phyloP scores from a whole-genome alignment of 2,888 invertebrate species.

The Litoditis marina region DNA sequence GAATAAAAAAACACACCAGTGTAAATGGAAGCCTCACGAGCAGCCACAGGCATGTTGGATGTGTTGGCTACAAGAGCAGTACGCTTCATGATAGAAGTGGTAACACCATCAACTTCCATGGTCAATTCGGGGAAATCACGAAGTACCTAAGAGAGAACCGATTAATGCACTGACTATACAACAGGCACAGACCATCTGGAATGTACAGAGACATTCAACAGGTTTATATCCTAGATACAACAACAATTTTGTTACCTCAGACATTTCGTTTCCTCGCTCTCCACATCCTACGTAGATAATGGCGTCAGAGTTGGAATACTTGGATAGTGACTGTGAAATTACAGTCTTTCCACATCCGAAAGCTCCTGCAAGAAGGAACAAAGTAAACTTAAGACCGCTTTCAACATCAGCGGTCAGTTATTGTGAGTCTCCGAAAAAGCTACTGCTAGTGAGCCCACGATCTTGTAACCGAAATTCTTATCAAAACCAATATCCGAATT shows the following conservation, averaged over 20 bases:
- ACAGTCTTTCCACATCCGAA: conserved; percentile 99
- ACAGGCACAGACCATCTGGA: conserved; percentile 66
- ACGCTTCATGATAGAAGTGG: conserved; percentile 98
- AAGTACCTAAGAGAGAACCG: conserved; percentile 72
- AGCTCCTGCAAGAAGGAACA: conserved; percentile 78
- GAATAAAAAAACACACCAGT: too few species aligned
- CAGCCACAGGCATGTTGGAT: conserved; percentile 99
- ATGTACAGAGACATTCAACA: conserved; percentile 99
- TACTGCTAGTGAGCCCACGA: too few species aligned
- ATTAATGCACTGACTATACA: too few species aligned
- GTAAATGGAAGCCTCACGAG: conserved; percentile 98
- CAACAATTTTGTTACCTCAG: conserved; percentile 69
- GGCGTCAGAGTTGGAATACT: conserved; percentile 98
- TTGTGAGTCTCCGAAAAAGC: too few species aligned
- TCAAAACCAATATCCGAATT: too few species aligned
- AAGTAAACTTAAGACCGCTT: too few species aligned
- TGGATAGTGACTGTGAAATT: conserved; percentile 97
- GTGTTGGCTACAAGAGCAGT: conserved; percentile 98
- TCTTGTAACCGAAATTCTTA: too few species aligned
- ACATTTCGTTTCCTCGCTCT: conserved; percentile 99
- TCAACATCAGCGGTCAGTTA: too few species aligned
- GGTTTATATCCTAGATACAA: too few species aligned
- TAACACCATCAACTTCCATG: conserved; percentile 88
- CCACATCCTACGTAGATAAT: conserved; percentile 99
- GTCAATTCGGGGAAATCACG: conserved; percentile 97